phyloP scores from a whole-genome alignment of 2,888 invertebrate species.

The Zaprionus lineosus region DNA sequence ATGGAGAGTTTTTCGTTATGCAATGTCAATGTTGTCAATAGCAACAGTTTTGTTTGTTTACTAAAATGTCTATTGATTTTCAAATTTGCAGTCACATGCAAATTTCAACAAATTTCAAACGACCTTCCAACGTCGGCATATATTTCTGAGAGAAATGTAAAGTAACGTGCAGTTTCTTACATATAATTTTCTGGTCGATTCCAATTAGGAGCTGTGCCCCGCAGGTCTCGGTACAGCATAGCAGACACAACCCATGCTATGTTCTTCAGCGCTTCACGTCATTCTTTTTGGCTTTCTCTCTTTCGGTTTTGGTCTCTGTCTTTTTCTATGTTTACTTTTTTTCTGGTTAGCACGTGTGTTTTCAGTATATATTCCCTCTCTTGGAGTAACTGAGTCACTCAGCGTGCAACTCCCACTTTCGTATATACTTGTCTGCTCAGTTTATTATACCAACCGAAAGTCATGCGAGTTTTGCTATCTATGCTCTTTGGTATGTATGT shows the following conservation, averaged over 20 bases:
- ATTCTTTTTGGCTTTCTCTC: constrained; percentile 1
- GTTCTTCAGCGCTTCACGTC: too few species aligned
- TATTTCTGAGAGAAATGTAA: too few species aligned
- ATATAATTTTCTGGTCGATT: too few species aligned
- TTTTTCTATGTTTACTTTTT: background rate
- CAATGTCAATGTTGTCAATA: constrained; percentile 4
- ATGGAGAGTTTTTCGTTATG: background rate
- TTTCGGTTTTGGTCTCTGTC: background rate
- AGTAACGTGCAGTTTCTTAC: too few species aligned
- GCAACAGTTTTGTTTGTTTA: constrained; percentile 40
- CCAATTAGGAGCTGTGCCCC: too few species aligned
- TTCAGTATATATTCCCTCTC: background rate
- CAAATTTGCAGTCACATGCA: constrained; percentile 25
- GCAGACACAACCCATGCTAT: too few species aligned
- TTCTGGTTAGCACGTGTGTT: constrained; percentile 29
- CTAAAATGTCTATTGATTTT: constrained; percentile 44
- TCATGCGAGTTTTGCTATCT: constrained; percentile 68
- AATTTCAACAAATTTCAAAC: constrained; percentile 23
- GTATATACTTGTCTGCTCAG: constrained; percentile 29
- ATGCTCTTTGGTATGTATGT: constrained; percentile 6
- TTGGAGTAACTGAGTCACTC: constrained; percentile 24
- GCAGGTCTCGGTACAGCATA: too few species aligned
- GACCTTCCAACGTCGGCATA: constrained; percentile 25
- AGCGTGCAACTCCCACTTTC: constrained; percentile 39
- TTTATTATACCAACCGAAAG: constrained; percentile 79